Evolutionary conservation across 2,797 vertebrate genomes (phyloP).

Genomic region (Coracias cyanogaster): DNA sequence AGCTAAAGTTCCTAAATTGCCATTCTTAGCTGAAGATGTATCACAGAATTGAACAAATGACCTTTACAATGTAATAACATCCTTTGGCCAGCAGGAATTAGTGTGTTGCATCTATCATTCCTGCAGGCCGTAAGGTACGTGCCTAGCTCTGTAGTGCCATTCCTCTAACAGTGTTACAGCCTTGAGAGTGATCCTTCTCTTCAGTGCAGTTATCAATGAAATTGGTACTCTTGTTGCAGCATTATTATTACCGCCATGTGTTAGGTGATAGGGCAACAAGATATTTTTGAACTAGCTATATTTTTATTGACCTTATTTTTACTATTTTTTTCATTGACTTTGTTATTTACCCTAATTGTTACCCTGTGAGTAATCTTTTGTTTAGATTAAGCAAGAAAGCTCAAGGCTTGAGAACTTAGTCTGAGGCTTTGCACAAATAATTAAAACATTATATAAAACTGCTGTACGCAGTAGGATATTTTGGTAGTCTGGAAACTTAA

Average conservation of each 20-base stretch:
- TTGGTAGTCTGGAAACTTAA: not conserved
- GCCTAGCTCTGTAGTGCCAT: not conserved
- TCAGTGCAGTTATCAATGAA: not conserved
- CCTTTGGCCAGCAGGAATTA: constrained; percentile 51
- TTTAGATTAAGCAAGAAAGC: not conserved
- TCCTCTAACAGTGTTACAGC: not conserved
- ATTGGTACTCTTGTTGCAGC: not conserved
- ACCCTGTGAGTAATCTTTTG: not conserved
- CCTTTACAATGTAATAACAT: constrained; percentile 52
- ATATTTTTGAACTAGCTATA: not conserved
- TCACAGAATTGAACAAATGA: constrained; percentile 36
- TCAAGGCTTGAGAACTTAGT: not conserved
- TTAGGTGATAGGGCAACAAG: not conserved
- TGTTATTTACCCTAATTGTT: not conserved
- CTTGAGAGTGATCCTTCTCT: not conserved
- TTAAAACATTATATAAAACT: not conserved
- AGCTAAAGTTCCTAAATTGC: constrained; percentile 50
- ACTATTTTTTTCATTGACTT: not conserved
- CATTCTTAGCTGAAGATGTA: constrained; percentile 28
- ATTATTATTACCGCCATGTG: not conserved
- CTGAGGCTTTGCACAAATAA: not conserved
- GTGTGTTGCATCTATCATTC: constrained; percentile 31
- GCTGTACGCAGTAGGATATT: not conserved
- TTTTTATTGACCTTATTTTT: not conserved
- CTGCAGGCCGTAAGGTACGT: constrained; percentile 1